Conservation (phyloP, 2,113 vertebrate genomes). For the Orthonyx spaldingii region DNA sequence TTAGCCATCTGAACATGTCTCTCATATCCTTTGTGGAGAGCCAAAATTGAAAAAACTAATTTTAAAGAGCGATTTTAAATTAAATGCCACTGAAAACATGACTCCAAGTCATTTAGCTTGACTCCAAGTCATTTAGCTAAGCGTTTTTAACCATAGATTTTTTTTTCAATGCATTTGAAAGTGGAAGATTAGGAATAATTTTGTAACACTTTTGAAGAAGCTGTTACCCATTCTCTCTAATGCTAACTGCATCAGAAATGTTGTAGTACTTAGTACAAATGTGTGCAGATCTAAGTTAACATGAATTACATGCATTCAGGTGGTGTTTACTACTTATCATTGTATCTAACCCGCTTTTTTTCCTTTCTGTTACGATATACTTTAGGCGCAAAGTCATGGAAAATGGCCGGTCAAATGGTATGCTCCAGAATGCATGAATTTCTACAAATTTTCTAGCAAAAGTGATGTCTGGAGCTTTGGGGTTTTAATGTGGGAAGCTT, state of each 20-base stretch:
- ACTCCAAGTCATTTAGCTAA: not conserved
- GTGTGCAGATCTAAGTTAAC: not conserved
- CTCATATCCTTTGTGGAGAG: not conserved
- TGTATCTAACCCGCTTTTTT: not conserved
- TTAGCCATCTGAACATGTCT: not conserved
- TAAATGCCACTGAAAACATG: not conserved
- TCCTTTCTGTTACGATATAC: not conserved
- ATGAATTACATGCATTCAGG: not conserved
- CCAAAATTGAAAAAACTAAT: not conserved
- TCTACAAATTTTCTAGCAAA: constrained; percentile 92
- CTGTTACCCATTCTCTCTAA: not conserved
- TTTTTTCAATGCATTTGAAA: not conserved
- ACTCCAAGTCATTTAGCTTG: not conserved
- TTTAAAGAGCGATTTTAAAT: not conserved
- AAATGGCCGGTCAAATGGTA: constrained; percentile 99
- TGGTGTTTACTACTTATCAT: not conserved
- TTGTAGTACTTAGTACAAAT: not conserved
- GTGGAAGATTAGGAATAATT: not conserved
- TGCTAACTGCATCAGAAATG: not conserved
- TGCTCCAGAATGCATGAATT: constrained; percentile 95
- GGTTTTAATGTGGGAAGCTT: constrained; percentile 97
- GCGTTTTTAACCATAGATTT: not conserved
- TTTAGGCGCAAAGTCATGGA: constrained; percentile 87
- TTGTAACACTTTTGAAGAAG: not conserved
- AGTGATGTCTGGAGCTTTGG: constrained; percentile 99